A percentile compares a stretch with the other conserved stretches of the same genome.
Conservation (phyloP, 2,113 vertebrate genomes). For the Alethe diademata region DNA sequence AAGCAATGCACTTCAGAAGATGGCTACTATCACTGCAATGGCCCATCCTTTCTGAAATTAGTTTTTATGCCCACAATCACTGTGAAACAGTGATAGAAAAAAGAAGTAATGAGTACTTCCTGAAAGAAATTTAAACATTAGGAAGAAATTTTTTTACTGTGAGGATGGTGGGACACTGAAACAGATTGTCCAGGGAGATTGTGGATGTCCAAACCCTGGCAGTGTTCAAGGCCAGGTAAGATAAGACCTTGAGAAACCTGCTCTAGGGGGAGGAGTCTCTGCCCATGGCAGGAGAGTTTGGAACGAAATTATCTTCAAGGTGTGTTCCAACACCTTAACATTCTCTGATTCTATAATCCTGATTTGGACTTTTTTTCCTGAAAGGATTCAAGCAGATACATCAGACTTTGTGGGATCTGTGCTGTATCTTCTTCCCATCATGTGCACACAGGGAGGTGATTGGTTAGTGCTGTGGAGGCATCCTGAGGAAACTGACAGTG, state of each 20-base stretch:
- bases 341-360: not conserved
- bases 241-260: not conserved
- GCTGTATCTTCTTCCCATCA: not conserved
- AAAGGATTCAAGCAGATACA: not conserved
- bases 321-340: not conserved
- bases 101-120: not conserved
- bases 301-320: not conserved
- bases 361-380: not conserved
- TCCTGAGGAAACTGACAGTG: not conserved
- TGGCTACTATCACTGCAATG: not conserved
- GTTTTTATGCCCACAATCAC: not conserved
- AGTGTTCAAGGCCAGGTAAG: not conserved
- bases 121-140: not conserved
- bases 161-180: not conserved
- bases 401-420: not conserved
- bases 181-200: not conserved
- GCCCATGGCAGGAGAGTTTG: not conserved
- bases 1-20: not conserved
- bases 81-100: not conserved
- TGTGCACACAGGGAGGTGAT: fast-evolving
- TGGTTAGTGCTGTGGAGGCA: not conserved
- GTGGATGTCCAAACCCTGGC: not conserved
- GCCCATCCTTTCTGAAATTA: not conserved
- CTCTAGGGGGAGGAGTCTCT: not conserved
- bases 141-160: not conserved